These are phyloP conservation scores for Mnemiopsis leidyi DNA, from an alignment of 37 sponge, comb jelly and placozoan genomes.

Conservation along the genomic window DNA sequence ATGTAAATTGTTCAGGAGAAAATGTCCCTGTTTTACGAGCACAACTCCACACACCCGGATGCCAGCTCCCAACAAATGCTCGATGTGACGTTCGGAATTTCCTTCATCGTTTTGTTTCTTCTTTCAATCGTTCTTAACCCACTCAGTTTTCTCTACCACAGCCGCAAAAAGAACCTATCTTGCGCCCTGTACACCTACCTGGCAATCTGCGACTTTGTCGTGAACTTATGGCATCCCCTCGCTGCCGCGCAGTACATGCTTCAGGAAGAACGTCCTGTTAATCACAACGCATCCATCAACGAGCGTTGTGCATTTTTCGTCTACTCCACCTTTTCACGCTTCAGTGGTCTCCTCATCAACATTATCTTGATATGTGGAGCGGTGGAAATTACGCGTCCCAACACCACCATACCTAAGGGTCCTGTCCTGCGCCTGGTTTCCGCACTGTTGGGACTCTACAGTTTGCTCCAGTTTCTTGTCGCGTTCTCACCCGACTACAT, in stretches of 20 bases:
- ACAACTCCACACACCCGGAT: not conserved
- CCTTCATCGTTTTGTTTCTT: conserved; percentile 22
- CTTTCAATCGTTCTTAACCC: conserved; percentile 46
- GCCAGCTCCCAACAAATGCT: not conserved
- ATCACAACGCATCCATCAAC: conserved; percentile 28
- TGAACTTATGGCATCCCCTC: conserved; percentile 51
- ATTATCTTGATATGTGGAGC: conserved; percentile 10
- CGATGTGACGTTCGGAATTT: not conserved
- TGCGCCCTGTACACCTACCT: conserved; percentile 59
- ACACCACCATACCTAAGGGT: conserved; percentile 41
- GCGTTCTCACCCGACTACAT: conserved; percentile 36
- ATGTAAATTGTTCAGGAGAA: not conserved
- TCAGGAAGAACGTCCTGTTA: not conserved
- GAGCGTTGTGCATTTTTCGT: conserved; percentile 38
- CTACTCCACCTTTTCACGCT: conserved; percentile 13
- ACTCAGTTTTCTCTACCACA: conserved; percentile 62
- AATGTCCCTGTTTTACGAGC: not conserved
- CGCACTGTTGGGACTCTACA: conserved; percentile 45
- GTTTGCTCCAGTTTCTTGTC: conserved; percentile 11
- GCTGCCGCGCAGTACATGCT: conserved; percentile 8
- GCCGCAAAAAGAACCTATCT: not conserved
- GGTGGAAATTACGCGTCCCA: conserved; percentile 2
- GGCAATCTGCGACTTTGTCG: conserved; percentile 55
- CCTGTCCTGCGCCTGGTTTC: conserved; percentile 35
- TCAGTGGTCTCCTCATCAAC: conserved; percentile 56